Evolutionary conservation across 2,888 invertebrate species (phyloP).

Genomic region (Drosophila flavopinicola): DNA sequence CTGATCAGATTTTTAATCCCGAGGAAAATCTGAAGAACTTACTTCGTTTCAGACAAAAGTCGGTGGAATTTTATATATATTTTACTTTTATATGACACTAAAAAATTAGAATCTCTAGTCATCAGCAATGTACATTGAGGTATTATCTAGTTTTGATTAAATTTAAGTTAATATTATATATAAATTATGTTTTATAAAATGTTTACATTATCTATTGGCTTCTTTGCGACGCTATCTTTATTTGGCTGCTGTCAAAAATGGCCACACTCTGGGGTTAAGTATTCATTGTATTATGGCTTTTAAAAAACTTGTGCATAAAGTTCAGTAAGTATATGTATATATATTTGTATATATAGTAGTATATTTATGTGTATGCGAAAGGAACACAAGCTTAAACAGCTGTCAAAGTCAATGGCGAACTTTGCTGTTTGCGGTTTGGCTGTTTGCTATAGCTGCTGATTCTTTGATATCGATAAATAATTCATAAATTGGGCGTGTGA

Average conservation of each 20-base stretch:
- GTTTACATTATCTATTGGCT: not conserved
- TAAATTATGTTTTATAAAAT: too few relatives aligned
- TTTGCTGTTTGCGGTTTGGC: conserved; percentile 35
- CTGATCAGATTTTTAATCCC: too few relatives aligned
- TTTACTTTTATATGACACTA: too few relatives aligned
- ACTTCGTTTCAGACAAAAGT: too few relatives aligned
- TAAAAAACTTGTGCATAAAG: conserved; percentile 33
- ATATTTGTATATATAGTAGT: not conserved
- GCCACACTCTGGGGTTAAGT: conserved; percentile 21
- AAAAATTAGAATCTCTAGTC: too few relatives aligned
- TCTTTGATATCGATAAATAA: conserved; percentile 65
- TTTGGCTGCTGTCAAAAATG: not conserved
- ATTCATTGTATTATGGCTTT: conserved; percentile 25
- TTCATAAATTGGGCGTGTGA: conserved; percentile 60
- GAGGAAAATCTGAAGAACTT: too few relatives aligned
- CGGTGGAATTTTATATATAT: too few relatives aligned
- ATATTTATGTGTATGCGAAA: not conserved
- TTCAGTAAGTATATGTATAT: not conserved
- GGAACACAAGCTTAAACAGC: conserved; percentile 49
- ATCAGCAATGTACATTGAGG: too few relatives aligned
- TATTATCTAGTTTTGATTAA: too few relatives aligned
- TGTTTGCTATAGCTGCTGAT: conserved; percentile 32
- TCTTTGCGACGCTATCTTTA: not conserved
- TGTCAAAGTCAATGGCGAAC: conserved; percentile 56
- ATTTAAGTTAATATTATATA: too few relatives aligned